phyloP scores from a whole-genome alignment of 2,113 vertebrate genomes.

The Hirundichthys speculiger region DNA sequence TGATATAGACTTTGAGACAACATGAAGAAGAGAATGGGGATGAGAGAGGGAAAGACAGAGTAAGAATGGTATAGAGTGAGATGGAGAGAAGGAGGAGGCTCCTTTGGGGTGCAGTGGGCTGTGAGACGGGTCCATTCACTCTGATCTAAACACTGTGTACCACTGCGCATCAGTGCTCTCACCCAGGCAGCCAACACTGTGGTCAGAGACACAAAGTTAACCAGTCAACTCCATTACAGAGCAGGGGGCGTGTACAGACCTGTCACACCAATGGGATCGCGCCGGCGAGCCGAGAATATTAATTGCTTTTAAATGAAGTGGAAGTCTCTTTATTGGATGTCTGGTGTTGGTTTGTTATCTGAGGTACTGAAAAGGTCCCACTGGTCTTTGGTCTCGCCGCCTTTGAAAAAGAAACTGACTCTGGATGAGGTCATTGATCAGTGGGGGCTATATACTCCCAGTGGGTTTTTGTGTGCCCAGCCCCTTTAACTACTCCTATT shows the following conservation, averaged over 20 bases:
- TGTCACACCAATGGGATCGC: slow-evolving; percentile 83
- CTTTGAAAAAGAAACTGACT: slow-evolving; percentile 79
- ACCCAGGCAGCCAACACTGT: slow-evolving; percentile 77
- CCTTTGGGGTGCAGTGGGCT: slow-evolving; percentile 81
- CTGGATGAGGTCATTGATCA: slow-evolving; percentile 81
- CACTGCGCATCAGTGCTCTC: slow-evolving; percentile 81
- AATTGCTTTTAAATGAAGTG: slow-evolving; percentile 88
- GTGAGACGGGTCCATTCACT: slow-evolving; percentile 81
- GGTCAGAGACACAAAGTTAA: slow-evolving; percentile 82
- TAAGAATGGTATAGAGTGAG: slow-evolving; percentile 36
- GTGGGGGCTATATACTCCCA: slow-evolving; percentile 74
- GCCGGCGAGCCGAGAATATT: slow-evolving; percentile 83
- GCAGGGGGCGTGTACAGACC: slow-evolving; percentile 82
- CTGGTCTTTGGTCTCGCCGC: slow-evolving; percentile 83
- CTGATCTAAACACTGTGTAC: slow-evolving; percentile 76
- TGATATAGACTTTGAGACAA: slow-evolving; percentile 52
- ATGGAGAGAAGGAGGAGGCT: slow-evolving; percentile 57
- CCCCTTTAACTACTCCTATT: slow-evolving; percentile 79
- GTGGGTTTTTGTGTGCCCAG: slow-evolving; percentile 74
- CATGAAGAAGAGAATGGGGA: slow-evolving; percentile 56
- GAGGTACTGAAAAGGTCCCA: slow-evolving; percentile 73
- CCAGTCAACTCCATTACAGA: slow-evolving; percentile 84
- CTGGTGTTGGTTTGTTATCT: slow-evolving; percentile 87
- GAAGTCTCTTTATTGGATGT: slow-evolving; percentile 86
- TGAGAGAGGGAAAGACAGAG: slow-evolving; percentile 53